Percentiles rank a stretch among this genome's conserved stretches.
Conservation (phyloP, 92 coral and sea anemone genomes). For the Actinernus sp. region DNA sequence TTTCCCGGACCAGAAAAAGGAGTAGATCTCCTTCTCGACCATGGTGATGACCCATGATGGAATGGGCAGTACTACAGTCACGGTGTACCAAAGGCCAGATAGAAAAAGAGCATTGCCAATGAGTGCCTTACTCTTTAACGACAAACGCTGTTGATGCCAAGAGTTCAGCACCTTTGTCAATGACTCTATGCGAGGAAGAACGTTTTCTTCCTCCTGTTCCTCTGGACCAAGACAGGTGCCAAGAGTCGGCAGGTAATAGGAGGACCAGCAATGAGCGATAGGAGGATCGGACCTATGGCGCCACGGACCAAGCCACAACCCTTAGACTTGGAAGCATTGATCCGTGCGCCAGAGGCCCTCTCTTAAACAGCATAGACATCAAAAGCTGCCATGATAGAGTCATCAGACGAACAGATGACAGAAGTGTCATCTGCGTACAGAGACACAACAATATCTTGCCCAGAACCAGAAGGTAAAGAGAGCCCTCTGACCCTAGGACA, state of each 20-base stretch:
- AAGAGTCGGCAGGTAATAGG: neutral
- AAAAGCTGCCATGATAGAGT: constrained; percentile 20
- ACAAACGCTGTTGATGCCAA: constrained; percentile 14
- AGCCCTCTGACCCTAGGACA: constrained; percentile 1
- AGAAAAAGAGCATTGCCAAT: neutral
- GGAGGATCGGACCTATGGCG: constrained; percentile 13
- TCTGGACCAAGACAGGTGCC: constrained; percentile 14
- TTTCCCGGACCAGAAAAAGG: neutral
- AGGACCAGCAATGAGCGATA: constrained; percentile 22
- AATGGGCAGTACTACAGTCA: neutral
- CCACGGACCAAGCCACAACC: constrained; percentile 59
- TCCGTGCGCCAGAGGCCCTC: constrained; percentile 37
- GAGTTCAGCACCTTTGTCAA: neutral
- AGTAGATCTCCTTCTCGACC: neutral
- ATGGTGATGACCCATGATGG: neutral
- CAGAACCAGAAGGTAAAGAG: neutral
- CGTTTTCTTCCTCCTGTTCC: constrained; percentile 14
- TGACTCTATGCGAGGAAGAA: constrained; percentile 11
- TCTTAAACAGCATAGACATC: constrained; percentile 15
- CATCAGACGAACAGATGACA: constrained; percentile 13
- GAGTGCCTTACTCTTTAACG: constrained; percentile 23
- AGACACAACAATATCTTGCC: constrained; percentile 20
- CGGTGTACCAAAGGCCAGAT: neutral
- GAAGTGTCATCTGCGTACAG: constrained; percentile 61
- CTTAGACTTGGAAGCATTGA: constrained; percentile 23